Percentiles rank a stretch among this genome's conserved stretches.
Conservation (phyloP, 2,888 invertebrate species). For the Caenorhabditis wallacei region DNA sequence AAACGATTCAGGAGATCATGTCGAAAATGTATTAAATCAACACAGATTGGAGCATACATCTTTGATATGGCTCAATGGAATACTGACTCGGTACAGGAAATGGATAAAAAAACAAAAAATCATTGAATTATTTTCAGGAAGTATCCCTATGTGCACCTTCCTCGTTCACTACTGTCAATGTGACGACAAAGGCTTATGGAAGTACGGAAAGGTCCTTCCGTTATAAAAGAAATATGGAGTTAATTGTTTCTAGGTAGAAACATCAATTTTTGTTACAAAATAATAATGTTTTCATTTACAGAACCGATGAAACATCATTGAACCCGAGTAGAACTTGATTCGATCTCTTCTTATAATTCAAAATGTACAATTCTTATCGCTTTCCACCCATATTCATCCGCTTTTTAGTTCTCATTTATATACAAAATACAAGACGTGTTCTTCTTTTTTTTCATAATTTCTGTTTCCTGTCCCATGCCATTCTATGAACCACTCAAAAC, state of each 20-base stretch:
- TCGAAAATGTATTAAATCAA: conserved; percentile 62
- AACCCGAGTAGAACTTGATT: conserved; percentile 52
- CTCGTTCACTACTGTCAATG: conserved; percentile 73
- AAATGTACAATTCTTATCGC: not conserved
- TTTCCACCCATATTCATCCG: not conserved
- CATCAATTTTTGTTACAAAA: not conserved
- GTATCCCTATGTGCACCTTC: conserved; percentile 69
- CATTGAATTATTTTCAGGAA: conserved; percentile 44
- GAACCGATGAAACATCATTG: conserved; percentile 55
- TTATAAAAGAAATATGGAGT: conserved; percentile 44
- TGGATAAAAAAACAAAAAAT: not conserved
- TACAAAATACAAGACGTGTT: conserved; percentile 54
- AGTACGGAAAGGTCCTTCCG: conserved; percentile 65
- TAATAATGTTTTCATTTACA: conserved; percentile 9
- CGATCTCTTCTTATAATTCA: not conserved
- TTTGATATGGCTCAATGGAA: conserved; percentile 70
- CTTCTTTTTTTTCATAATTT: too few species aligned
- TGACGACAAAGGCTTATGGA: conserved; percentile 73
- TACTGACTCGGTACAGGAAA: conserved; percentile 67
- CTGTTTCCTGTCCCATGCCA: conserved; percentile 15
- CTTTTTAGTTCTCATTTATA: conserved; percentile 47
- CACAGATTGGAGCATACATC: conserved; percentile 65
- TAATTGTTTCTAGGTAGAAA: conserved; percentile 49
- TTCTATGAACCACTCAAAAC: conserved; percentile 37
- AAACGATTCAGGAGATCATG: conserved; percentile 77